Base-by-base conservation (phyloP, 2,113 vertebrate species). In the Bujurquina vittata region DNA sequence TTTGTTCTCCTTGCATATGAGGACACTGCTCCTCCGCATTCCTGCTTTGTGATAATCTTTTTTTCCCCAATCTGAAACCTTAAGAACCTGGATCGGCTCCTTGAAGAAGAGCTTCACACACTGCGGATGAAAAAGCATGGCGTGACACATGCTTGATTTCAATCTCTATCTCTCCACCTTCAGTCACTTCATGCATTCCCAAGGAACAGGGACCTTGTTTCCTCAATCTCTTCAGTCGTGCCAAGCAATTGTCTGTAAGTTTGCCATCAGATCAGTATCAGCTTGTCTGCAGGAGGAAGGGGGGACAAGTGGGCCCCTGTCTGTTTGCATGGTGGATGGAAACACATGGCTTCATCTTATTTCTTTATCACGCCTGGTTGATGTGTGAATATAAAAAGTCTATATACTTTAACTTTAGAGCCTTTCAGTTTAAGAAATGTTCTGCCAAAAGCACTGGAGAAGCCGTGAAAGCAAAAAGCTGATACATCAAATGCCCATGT, bases 211-310 rank as follows among this genome's bases (percentile, higher is more conserved):
- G n/a, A 82, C 59, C 46, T 33, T 33, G 78, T 77, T 84, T 79
- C 59, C 10, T 75, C 74, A 31, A 72, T 87, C 62, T 88, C 62
- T 33, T 84, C 61, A 72, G 80, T 61, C 10, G 14, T 63, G 67
- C 85, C 81, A 82, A 80, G 77, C 33, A 59, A 73, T 74, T 86
- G 65, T 84, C 83, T 82, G 57, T 67, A 57, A 86, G 77, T 88
- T 91, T 88, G 85, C 84, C 78, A 84, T 85, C 20, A 77, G 83
- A 86, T 90, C 77, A 63, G 60, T 86, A 84, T 83, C 69, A 73
- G 54, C 86, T 85, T 65, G 86, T 79, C 81, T 77, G 60, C 78
- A 72, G 60, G 83, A 84, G 54, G 72, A 61, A 87, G 59, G 10
- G 75, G 78, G 0, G 49, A 40, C 7, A 43, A 26, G 67, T 49